Base-by-base conservation (phyloP, 2,888 invertebrate genomes). In the Junonia oenone region DNA sequence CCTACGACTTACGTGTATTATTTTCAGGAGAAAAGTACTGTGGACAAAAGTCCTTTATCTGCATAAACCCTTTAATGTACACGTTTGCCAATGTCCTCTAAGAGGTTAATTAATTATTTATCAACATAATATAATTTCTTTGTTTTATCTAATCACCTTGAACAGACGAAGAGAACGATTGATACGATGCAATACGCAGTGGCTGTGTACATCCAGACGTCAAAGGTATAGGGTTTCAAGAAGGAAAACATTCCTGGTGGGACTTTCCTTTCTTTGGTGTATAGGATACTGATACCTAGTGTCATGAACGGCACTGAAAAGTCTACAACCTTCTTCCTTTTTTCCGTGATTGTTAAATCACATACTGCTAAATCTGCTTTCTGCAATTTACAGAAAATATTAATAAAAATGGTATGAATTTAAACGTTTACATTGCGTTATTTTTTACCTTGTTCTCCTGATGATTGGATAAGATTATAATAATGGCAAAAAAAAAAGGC, bases 251-350 rank as follows among this genome's bases (percentile, higher is more conserved):
- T 90, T 70, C 94, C 93, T 15, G 97, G 96, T 2, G 93, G 91
- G 40, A 93, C 92, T 70, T 94, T 94, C 55, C 92, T 92, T 14
- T 97, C 95, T 69, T 95, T 95, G 56, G 94, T 94, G 83, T 93
- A 97, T 51, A 98, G 80, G 71, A 98, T 97, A 69, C 97, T 96
- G 61, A 98, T 97, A 58, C 96, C 97, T 51, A 99, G 84, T 64
- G 96, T 96, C 97, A 99, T 98, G 79, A 99, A 99, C 0, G 99
- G 99, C 80, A 97, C 97, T 0, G 98, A 97, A 76, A 98, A 98
- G 79, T 98, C 98, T 0, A 97, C 96, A 5, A 95, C 95, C 69
- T 93, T 93, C 64, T 98, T 95, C 47, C 99, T 91, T 47, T 95
- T 94, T 77, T 96, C 97, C 0, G 97, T 99, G 58, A 99, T 98